Base-by-base conservation (phyloP, 2,113 vertebrate species). In the Balaenoptera acutorostrata region DNA sequence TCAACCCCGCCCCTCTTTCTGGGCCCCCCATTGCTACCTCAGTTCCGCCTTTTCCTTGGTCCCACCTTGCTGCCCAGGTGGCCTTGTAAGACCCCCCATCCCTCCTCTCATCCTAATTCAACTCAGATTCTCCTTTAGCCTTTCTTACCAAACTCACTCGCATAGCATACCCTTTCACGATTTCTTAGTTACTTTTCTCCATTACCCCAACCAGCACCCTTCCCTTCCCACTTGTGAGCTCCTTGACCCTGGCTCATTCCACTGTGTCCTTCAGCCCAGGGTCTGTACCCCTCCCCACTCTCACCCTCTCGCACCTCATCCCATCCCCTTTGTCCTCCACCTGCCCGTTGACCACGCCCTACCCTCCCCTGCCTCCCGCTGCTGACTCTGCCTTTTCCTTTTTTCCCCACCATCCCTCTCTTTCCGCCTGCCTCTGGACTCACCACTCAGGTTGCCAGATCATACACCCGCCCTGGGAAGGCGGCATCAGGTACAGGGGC, bases 401-500 rank as follows among this genome's bases (percentile, higher is more conserved):
- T 63, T 36, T 36, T 14, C 0, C 74, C 82, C 20, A 21, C 90
- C 77, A 27, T 49, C 3, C 44, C 64, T 63, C 52, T 80, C 57
- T 90, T 36, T 75, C 29, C 81, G 64, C 63, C 44, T 90, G 29
- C n/a, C 33, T n/a, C 20, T 12, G 74, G n/a, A 55, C 61, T 72
- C 52, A n/a, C 21, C 52, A 80, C 8, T 44, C 91, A 98, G 99
- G 99, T 66, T 99, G 99, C 97, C 99, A 99, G 94, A 99, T 99
- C 97, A 99, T 99, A 98, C 99, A 99, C 97, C 99, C 99, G 1
- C 99, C 99, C 2, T 99, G 99, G 98, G 99, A 99, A 49, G 99
- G 99, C 44, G 99, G 99, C 36, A 99, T 99, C 98, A 99, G 99
- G 27, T 99, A 99, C 98, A 98, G 99, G 97, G 99, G 99, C n/a